Base-by-base conservation (phyloP, 1,140 invertebrate species). In the Bombus polaris region DNA sequence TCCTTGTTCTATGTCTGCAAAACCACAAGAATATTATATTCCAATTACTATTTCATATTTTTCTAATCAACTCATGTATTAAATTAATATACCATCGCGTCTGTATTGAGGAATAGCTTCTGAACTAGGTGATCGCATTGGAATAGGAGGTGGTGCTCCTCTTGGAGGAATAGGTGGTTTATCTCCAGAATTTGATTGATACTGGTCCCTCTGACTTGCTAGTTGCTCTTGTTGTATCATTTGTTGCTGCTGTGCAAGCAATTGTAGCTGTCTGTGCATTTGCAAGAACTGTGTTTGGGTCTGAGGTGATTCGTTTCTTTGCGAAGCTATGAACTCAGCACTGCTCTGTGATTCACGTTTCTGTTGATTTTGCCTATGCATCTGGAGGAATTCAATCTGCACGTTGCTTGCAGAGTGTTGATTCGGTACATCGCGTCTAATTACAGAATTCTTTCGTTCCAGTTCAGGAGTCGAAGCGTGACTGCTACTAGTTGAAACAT, bases 131-230 rank as follows among this genome's bases (percentile, higher is more conserved):
- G 94, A 93, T 75, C 94, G 89, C 10, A 93, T 89, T 10, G 95
- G 96, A 81, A 96, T 93, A 25, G 96, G 96, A 25, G 96, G 96
- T 6, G 96, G 95, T 5, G 95, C 95, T 18, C 95, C 96, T 89
- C 96, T 93, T 1, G 96, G 96, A 73, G 96, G 96, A 81, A 96
- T 95, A 0, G 96, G 96, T 70, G 96, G 96, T 87, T 96, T 96
- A 35, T 96, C 96, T n/a, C 92, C 93, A 6, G 94, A 91, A 82
- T 91, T 92, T 8, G 75, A 73, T 71, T 89, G 86, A 83, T 92
- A 92, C 25, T 93, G 92, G 62, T 94, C 92, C 47, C 92, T 91
- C 68, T 89, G 91, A n/a, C 32, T 78, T 0, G 88, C 84, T 9
- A 91, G 42, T 53, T 94, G 92, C 25, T 94, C 93, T 10, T 93